Evolutionary conservation across 2,888 invertebrate genomes (phyloP), one percentile per base, ranked within the genome.

Genomic region (Andricus quercusramuli): DNA sequence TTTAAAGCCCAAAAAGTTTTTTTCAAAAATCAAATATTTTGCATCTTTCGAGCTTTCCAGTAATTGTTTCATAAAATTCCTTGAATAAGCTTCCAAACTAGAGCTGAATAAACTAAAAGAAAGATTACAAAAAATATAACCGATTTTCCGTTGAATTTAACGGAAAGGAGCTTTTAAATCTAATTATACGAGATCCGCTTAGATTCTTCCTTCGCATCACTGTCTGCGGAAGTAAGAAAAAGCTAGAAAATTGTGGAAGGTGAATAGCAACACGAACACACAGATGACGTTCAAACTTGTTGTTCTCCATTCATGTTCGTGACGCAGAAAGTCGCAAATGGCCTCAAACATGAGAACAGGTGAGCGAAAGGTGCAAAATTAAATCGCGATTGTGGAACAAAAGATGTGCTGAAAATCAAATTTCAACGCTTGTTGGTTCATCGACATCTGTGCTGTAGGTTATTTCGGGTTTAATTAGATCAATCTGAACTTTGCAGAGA

Each of bases 321-420:
- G 62, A 62, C 62, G 62, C 62, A 62, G 62, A n/a, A 62, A 22
- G 22, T 25, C 62, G 15, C 62, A 62, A 87, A 92, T 92, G 92
- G 91, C 91, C 85, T 89, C 90, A 83, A 87, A 90, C 84, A 86
- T 89, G 83, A 88, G 88, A 89, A 89, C 91, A 91, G 91, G 91
- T 92, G 90, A 91, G 91, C 86, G 66, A 77, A 76, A 77, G 80
- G 67, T 25, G 67, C 22, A 78, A 67, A 80, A 77, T 83, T 79
- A 82, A 79, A 15, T 62, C 11, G 25, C 22, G 79, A 79, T 65
- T 79, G 47, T n/a, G 76, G 56, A 20, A 70, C 56, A 41, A 41
- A 67, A 29, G 66, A 62, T 56, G 8, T 51, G 44, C 29, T 62
- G 62, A 1, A 56, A 56, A 62, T 25, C 62, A 25, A 62, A 15